phyloP scores from a whole-genome alignment of 2,888 invertebrate species.

The Cerastis rubricosa region DNA sequence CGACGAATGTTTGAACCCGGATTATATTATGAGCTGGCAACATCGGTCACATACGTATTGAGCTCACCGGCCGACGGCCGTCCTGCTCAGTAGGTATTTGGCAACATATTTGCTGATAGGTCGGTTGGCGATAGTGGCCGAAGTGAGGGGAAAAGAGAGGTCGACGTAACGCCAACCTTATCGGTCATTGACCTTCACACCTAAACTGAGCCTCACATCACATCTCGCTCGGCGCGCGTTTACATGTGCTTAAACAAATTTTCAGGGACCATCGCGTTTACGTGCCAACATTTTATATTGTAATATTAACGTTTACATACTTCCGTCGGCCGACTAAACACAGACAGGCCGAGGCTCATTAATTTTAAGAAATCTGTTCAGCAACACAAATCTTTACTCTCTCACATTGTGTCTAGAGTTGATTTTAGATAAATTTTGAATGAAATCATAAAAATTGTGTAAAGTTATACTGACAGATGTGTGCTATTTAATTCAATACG shows the following conservation, averaged over 20 bases:
- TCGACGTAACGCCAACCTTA: constrained; percentile 86
- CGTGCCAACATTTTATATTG: constrained; percentile 66
- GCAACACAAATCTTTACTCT: constrained; percentile 30
- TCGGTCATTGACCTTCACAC: constrained; percentile 90
- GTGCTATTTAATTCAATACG: constrained; percentile 52
- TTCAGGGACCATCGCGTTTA: constrained; percentile 75
- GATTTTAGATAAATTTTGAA: constrained; percentile 24
- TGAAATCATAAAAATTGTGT: constrained; percentile 22
- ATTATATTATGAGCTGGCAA: constrained; percentile 50
- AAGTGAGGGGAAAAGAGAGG: constrained; percentile 79
- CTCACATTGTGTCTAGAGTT: constrained; percentile 32
- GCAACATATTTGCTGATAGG: constrained; percentile 76
- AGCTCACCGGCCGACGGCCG: constrained; percentile 49
- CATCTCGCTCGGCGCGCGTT: constrained; percentile 82
- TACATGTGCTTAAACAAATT: constrained; percentile 75
- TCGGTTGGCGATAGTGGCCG: constrained; percentile 76
- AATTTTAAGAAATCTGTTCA: constrained; percentile 52
- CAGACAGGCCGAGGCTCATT: constrained; percentile 59
- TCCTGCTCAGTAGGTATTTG: constrained; percentile 69
- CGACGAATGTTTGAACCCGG: constrained; percentile 50
- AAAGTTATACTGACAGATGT: constrained; percentile 50
- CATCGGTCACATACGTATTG: constrained; percentile 45
- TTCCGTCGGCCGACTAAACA: constrained; percentile 57
- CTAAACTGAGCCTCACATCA: constrained; percentile 89
- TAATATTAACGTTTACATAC: constrained; percentile 65